Evolutionary conservation across 2,113 vertebrate species (phyloP).

Genomic region (Megaceryle torquata): DNA sequence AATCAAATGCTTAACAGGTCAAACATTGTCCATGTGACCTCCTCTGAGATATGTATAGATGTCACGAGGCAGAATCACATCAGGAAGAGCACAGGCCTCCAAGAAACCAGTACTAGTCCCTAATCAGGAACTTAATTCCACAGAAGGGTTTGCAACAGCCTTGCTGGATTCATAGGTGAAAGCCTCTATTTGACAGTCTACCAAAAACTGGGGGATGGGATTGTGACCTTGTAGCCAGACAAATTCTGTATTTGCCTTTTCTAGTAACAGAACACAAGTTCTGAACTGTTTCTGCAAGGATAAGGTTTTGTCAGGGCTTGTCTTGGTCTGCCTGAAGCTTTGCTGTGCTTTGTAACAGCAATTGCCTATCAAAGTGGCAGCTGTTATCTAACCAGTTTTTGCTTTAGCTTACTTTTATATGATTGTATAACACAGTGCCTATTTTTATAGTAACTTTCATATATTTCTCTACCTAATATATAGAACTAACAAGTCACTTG

Average conservation of each 20-base stretch:
- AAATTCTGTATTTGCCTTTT: neutral
- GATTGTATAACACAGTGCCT: neutral
- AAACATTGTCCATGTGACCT: neutral
- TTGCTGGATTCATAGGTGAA: neutral
- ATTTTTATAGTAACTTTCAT: neutral
- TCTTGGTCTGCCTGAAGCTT: neutral
- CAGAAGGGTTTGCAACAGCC: neutral
- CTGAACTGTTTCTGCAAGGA: neutral
- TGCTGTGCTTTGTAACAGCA: neutral
- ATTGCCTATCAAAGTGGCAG: neutral
- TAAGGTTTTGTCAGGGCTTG: neutral
- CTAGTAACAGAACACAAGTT: neutral
- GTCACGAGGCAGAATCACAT: neutral
- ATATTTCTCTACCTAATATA: neutral
- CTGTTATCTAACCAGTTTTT: neutral
- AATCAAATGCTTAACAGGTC: neutral
- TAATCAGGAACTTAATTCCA: neutral
- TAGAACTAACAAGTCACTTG: neutral
- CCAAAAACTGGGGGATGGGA: neutral
- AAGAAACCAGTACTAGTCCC: neutral
- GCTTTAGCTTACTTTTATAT: neutral
- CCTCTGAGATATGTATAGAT: neutral
- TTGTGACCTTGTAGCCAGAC: neutral
- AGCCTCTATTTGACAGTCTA: rapidly evolving
- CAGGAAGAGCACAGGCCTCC: neutral